Conservation (phyloP, 1,140 invertebrate species). For the Brachionus koreanus region DNA sequence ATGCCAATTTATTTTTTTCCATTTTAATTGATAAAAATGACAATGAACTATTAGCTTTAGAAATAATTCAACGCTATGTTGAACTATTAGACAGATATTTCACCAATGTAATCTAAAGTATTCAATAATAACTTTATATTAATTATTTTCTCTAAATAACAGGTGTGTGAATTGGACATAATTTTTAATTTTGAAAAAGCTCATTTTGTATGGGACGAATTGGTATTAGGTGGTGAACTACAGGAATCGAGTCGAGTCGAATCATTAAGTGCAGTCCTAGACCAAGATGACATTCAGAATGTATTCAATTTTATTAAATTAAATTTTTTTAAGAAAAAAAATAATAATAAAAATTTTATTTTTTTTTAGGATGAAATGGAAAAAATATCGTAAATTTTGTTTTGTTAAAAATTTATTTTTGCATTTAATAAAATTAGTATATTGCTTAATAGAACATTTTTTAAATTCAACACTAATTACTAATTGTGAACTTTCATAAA, state of each 20-base stretch:
- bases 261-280: not conserved
- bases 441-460: not conserved
- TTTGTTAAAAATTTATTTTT: not conserved
- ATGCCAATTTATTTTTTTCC: constrained; percentile 46
- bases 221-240: constrained; percentile 47
- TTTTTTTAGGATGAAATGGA: not conserved
- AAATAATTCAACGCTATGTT: constrained; percentile 49
- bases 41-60: constrained; percentile 47
- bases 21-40: constrained; percentile 46
- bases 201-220: constrained; percentile 48
- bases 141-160: not conserved
- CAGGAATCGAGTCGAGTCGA: constrained; percentile 38
- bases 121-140: not conserved
- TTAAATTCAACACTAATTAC: not conserved
- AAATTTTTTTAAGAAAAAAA: not conserved
- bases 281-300: constrained; percentile 32
- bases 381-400: constrained; percentile 17
- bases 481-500: not conserved
- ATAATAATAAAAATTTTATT: not conserved
- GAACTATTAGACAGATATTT: constrained; percentile 48
- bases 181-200: constrained; percentile 49
- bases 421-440: not conserved
- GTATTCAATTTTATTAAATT: not conserved
- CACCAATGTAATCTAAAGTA: constrained; percentile 45
- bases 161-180: constrained; percentile 49